These are phyloP conservation scores for Amia ocellicauda DNA, from an alignment of 2,113 vertebrate genomes.

Conservation along the genomic window DNA sequence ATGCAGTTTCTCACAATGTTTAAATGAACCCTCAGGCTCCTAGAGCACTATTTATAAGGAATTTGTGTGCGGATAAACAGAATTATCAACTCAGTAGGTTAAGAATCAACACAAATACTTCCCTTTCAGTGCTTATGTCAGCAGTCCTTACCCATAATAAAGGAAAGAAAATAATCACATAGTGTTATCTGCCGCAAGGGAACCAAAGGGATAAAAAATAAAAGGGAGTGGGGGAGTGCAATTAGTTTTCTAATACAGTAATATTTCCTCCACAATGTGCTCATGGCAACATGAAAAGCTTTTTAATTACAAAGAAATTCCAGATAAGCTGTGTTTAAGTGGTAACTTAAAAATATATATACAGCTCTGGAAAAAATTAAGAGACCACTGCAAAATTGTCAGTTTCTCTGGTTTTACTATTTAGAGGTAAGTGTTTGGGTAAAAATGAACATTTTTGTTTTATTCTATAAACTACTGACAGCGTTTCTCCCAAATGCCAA, in stretches of 20 bases:
- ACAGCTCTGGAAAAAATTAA: too few species aligned
- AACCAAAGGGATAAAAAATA: slow-evolving; percentile 11
- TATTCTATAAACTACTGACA: too few species aligned
- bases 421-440: too few species aligned
- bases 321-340: too few species aligned
- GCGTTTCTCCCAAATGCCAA: too few species aligned
- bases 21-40: slow-evolving; percentile 25
- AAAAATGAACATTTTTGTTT: too few species aligned
- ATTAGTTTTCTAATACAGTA: slow-evolving; percentile 5
- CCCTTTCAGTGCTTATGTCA: background rate
- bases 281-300: too few species aligned
- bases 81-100: slow-evolving; percentile 8
- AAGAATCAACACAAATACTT: slow-evolving; percentile 17
- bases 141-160: background rate
- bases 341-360: too few species aligned
- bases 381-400: too few species aligned
- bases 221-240: background rate
- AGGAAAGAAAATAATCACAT: slow-evolving; percentile 6
- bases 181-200: background rate
- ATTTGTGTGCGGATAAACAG: slow-evolving; percentile 29
- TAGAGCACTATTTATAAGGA: slow-evolving; percentile 31
- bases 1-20: slow-evolving; percentile 9
- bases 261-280: too few species aligned
- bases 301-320: too few species aligned
- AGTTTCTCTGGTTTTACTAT: too few species aligned